Evolutionary conservation across 2,888 invertebrate genomes (phyloP).

Genomic region (Nycteola revayana): DNA sequence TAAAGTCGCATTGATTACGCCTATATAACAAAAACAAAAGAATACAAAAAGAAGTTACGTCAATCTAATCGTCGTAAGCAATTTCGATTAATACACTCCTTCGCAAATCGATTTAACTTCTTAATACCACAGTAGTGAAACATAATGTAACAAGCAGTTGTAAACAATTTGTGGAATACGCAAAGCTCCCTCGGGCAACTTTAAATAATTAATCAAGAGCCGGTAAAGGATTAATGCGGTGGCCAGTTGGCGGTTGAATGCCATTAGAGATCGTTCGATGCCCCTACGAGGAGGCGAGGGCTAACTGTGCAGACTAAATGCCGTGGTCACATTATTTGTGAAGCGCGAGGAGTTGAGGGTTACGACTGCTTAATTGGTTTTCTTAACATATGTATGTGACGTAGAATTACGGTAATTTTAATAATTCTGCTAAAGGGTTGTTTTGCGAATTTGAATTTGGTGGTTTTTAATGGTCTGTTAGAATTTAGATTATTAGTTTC

Average conservation of each 20-base stretch:
- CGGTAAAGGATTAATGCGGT: slow-evolving; percentile 79
- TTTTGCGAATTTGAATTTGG: too few relatives aligned
- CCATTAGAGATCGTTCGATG: slow-evolving; percentile 77
- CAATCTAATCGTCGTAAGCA: too few relatives aligned
- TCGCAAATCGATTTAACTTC: neutral
- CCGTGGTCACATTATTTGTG: slow-evolving; percentile 70
- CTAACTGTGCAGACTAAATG: slow-evolving; percentile 54
- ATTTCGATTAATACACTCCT: too few relatives aligned
- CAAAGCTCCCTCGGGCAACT: slow-evolving; percentile 58
- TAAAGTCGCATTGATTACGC: too few relatives aligned
- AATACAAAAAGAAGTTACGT: too few relatives aligned
- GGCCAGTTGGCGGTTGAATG: slow-evolving; percentile 78
- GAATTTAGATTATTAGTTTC: too few relatives aligned
- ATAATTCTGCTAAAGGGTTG: slow-evolving; percentile 1
- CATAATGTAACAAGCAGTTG: slow-evolving; percentile 44
- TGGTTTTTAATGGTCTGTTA: too few relatives aligned
- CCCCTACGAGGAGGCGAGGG: slow-evolving; percentile 44
- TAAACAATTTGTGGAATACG: slow-evolving; percentile 63
- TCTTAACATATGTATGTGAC: slow-evolving; percentile 33
- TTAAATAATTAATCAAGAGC: slow-evolving; percentile 80
- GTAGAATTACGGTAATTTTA: slow-evolving; percentile 14
- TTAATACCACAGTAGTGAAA: slow-evolving; percentile 15
- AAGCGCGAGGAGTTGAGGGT: slow-evolving; percentile 43
- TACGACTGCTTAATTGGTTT: slow-evolving; percentile 39
- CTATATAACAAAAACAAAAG: too few relatives aligned